These are phyloP conservation scores for Ceriagrion tenellum DNA, from an alignment of 2,888 invertebrate genomes.

Conservation along the genomic window DNA sequence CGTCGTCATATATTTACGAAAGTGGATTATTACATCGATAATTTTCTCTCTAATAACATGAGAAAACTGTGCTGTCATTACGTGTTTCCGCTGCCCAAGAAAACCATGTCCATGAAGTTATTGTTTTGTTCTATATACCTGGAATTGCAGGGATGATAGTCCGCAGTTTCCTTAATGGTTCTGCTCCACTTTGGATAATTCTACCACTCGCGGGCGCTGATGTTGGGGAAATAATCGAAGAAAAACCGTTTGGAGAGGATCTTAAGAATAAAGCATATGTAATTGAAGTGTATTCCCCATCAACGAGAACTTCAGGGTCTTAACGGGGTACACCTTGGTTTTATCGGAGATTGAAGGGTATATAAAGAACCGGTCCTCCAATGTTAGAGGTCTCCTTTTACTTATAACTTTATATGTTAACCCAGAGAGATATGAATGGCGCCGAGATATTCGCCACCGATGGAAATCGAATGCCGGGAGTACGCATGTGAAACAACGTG, in stretches of 20 bases:
- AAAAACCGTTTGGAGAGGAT: background rate
- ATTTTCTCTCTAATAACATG: background rate
- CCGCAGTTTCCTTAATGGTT: background rate
- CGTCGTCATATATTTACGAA: background rate
- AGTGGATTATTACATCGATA: background rate
- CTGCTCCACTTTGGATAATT: background rate
- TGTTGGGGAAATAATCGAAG: background rate
- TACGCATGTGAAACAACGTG: too few relatives aligned
- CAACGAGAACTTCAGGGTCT: too few relatives aligned
- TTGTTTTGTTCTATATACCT: background rate
- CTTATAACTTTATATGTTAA: too few relatives aligned
- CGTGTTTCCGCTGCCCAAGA: background rate
- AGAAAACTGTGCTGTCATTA: background rate
- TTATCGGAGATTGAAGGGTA: too few relatives aligned
- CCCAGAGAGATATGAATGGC: too few relatives aligned
- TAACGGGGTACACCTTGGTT: too few relatives aligned
- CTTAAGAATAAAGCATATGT: background rate
- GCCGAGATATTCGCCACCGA: too few relatives aligned
- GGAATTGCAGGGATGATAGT: background rate
- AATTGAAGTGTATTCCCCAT: too few relatives aligned
- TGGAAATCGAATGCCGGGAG: too few relatives aligned
- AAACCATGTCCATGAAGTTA: background rate
- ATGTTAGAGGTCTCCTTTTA: too few relatives aligned
- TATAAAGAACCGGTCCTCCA: too few relatives aligned
- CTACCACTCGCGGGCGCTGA: background rate